Base-by-base conservation (phyloP, 2,797 vertebrate species). In the Heliangelus exortis region DNA sequence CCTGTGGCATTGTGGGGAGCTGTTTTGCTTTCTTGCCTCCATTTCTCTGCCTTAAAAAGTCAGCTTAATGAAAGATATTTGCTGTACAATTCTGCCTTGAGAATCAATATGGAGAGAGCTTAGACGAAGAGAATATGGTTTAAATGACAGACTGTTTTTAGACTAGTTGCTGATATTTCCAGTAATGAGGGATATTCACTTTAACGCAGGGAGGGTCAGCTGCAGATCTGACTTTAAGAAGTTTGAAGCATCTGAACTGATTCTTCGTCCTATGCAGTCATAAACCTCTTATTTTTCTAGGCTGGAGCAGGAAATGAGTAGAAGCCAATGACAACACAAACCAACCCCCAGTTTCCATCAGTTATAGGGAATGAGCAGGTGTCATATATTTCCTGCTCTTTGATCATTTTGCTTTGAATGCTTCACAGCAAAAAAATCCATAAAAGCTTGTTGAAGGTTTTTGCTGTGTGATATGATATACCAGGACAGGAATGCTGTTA, bases 391-490 rank as follows among this genome's bases (percentile, higher is more conserved):
- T 92, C 73, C 55, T 82, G 39, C 71, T 79, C 80, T 95, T 92
- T 88, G 76, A 91, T 88, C 39, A 48, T 15, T 95, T 94, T 59
- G 11, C 33, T 96, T 94, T 88, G 62, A 86, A 55, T 66, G 7
- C 48, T 84, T 94, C 57, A 66, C 33, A 84, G 50, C 10, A 61
- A 84, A 91, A 91, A 89, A 81, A 20, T 15, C 23, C 61, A 78
- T 77, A 55, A 81, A 90, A 90, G 21, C 51, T 55, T 55, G 54
- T 58, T 78, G 66, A 51, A 89, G 47, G 25, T 58, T 91, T 89
- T 61, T 88, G 21, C 34, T 69, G 39, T 67, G 69, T 69, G 78
- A 43, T 47, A 34, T 29, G 76, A 85, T 85, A 85, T 58, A 19
- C 61, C 62, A 55, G 31, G 77, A 79, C 59, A 89, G 59, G 67